Base-by-base conservation (phyloP, 2,888 invertebrate genomes). In the Idaea biselata region DNA sequence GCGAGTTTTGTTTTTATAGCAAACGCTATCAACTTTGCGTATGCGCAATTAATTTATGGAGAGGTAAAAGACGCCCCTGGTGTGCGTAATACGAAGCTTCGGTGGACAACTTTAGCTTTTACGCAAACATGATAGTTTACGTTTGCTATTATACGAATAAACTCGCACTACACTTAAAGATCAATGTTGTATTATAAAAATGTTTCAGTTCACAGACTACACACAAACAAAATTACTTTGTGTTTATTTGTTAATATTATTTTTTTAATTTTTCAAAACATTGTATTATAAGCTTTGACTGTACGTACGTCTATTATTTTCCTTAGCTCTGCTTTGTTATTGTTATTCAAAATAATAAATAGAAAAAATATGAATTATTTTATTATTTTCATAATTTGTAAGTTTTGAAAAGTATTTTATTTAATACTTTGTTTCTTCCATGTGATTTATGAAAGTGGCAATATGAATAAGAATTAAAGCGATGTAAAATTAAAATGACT, bases 391-490 rank as follows among this genome's bases (percentile, higher is more conserved):
- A 68, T 83, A 77, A 82, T 77, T 74, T 81, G 78, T 88, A 87
- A 85, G 85, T 83, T 84, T 83, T 79, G 61, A 66, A 73, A 81
- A 81, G 83, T 86, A 85, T 87, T 86, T 86, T 84, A 81, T 89
- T 87, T 83, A 82, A 81, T 82, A 84, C 78, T 86, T 84, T 87
- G 83, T 89, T 91, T 89, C 87, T 87, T 89, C 86, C 85, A 88
- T 89, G 89, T 89, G 89, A 88, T 89, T 87, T 84, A 87, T 86
- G 84, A 88, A 91, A 83, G 81, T 87, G 88, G 89, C 88, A 89
- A 89, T 89, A 90, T 80, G 80, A 84, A 82, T 87, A 87, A 86
- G 86, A 81, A 89, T 80, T 79, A 81, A 81, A 81, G 77, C 76
- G 72, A 80, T 76, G 77, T 77, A 72, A 79, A 76, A 75, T 77